phyloP scores from a whole-genome alignment of 1,140 invertebrate genomes.

The Pentalonia nigronervosa region DNA sequence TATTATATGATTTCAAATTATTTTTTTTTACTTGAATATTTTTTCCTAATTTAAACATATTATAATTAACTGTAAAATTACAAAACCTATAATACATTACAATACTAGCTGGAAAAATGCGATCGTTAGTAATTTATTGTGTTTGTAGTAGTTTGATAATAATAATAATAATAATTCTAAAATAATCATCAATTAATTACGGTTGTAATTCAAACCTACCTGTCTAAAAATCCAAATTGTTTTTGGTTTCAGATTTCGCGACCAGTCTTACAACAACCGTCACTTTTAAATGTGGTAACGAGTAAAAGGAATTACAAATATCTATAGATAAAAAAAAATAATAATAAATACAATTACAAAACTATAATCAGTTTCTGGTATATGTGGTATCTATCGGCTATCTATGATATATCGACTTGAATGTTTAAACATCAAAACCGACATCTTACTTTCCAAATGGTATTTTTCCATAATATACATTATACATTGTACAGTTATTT shows the following conservation, averaged over 20 bases:
- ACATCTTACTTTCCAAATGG: neutral
- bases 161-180: neutral
- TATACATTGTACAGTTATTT: neutral
- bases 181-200: neutral
- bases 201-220: neutral
- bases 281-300: neutral
- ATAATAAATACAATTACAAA: neutral
- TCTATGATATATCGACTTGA: neutral
- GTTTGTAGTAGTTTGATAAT: neutral
- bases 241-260: conserved; percentile 24
- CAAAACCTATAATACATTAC: neutral
- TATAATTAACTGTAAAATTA: neutral
- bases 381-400: neutral
- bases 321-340: neutral
- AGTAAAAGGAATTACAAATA: neutral
- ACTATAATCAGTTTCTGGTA: neutral
- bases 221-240: neutral
- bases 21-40: too few relatives aligned
- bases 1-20: neutral
- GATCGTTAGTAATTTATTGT: neutral
- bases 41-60: neutral
- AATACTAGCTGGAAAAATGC: neutral
- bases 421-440: neutral
- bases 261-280: neutral
- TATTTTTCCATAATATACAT: neutral